Evolutionary conservation across 2,888 invertebrate species (phyloP).

Genomic region (Artemia sinica): DNA sequence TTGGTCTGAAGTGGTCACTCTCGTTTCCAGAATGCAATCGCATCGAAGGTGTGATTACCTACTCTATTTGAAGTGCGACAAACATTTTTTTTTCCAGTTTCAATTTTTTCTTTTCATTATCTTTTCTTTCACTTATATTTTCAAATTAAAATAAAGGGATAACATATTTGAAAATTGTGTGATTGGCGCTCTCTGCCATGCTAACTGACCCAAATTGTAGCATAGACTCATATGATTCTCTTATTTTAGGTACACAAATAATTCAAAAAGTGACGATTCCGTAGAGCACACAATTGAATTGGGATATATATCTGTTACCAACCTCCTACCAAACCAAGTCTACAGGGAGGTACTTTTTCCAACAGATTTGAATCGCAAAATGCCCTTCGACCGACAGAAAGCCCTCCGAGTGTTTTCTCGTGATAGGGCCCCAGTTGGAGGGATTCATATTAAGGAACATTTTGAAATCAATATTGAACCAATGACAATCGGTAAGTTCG

Average conservation of each 20-base stretch:
- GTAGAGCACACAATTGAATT: slow-evolving; percentile 91
- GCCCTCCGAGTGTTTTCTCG: slow-evolving; percentile 85
- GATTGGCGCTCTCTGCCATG: no score
- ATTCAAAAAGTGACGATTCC: slow-evolving; percentile 87
- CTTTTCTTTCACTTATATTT: no score
- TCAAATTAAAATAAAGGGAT: no score
- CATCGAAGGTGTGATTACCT: no score
- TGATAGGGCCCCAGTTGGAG: slow-evolving; percentile 92
- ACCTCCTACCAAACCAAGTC: slow-evolving; percentile 78
- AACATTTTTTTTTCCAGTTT: no score
- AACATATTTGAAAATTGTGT: no score
- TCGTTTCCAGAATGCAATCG: no score
- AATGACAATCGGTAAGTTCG: slow-evolving; percentile 59
- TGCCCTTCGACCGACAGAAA: slow-evolving; percentile 76
- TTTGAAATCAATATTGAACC: slow-evolving; percentile 97
- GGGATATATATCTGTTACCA: slow-evolving; percentile 86
- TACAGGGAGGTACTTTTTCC: slow-evolving; percentile 74
- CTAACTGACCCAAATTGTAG: no score
- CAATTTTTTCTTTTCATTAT: no score
- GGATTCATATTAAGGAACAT: slow-evolving; percentile 95
- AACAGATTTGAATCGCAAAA: slow-evolving; percentile 59
- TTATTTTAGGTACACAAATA: slow-evolving; percentile 62
- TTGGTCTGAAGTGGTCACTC: no score
- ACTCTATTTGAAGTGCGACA: no score
- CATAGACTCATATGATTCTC: not conserved